Evolutionary conservation across 2,888 invertebrate genomes (phyloP), one percentile per base, ranked within the genome.

Genomic region (Xestia c-nigrum): DNA sequence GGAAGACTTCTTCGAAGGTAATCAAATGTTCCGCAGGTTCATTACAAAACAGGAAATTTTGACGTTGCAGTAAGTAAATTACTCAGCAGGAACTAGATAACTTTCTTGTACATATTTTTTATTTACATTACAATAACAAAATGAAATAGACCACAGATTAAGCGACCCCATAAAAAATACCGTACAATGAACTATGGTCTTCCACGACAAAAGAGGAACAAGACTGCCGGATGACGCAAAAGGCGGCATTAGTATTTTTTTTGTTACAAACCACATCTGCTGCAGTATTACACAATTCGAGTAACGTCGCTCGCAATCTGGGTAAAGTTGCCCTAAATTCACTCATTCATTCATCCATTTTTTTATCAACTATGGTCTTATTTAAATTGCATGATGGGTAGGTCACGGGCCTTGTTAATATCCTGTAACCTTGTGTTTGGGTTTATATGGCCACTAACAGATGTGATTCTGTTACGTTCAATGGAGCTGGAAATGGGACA

Each of bases 191-290:
- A 72, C 71, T 74, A 69, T 79, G 57, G 83, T 76, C 52, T 69
- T 57, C 16, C 31, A 61, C 70, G 77, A 84, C 72, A 78, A 87
- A 85, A 80, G 72, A 76, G 71, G 72, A 76, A 38, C 66, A 69
- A 70, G 12, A 66, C 74, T 69, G 59, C 76, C 75, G 59, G 63
- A 76, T 79, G 83, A 74, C 76, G 78, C 77, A 83, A 88, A 83
- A 81, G 78, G 77, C 77, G 65, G 70, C 24, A 65, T 50, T 31
- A 72, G 68, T 74, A 46, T 64, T 82, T 82, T 90, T 87, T 88
- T 88, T 86, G 82, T 78, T 72, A 79, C 81, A 74, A 71, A 61
- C 43, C 85, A 91, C 91, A 91, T 90, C 91, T 92, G 92, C 89
- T 87, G 86, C 80, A 85, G 85, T 86, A 83, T 89, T 88, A 85